Conservation (phyloP, 2,888 invertebrate genomes). For the Actias luna region DNA sequence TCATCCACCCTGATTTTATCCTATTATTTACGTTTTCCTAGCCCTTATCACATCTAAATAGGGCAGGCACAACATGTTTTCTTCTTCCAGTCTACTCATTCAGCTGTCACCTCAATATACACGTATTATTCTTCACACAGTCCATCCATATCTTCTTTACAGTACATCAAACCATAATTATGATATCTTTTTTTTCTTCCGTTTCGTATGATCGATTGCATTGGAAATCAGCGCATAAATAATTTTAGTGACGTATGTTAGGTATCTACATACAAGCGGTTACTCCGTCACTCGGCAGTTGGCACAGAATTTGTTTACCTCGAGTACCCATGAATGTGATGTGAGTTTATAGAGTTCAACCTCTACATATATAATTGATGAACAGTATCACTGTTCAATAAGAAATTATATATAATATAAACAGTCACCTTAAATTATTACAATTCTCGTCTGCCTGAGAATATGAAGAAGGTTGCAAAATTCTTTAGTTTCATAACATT, state of each 20-base stretch:
- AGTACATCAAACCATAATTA: too few relatives aligned
- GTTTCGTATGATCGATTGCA: slow-evolving; percentile 6
- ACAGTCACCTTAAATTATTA: background rate
- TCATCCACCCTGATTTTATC: too few relatives aligned
- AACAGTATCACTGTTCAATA: slow-evolving; percentile 18
- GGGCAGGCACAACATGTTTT: too few relatives aligned
- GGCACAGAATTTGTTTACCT: slow-evolving; percentile 63
- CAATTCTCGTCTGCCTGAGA: background rate
- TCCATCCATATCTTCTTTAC: too few relatives aligned
- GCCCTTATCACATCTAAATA: too few relatives aligned
- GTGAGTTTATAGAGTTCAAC: slow-evolving; percentile 56
- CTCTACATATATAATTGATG: slow-evolving; percentile 43
- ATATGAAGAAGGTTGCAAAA: background rate
- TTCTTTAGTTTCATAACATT: slow-evolving; percentile 1
- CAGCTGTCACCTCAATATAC: too few relatives aligned
- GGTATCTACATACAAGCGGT: slow-evolving; percentile 41
- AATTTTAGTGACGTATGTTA: slow-evolving; percentile 44
- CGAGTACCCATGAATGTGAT: slow-evolving; percentile 57
- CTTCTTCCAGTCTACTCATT: too few relatives aligned
- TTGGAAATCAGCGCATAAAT: slow-evolving; percentile 28
- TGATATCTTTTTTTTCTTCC: too few relatives aligned
- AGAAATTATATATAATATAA: background rate
- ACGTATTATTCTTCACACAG: too few relatives aligned
- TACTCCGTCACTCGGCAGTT: slow-evolving; percentile 51
- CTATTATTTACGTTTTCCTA: too few relatives aligned